Evolutionary conservation across 2,888 invertebrate genomes (phyloP).

Genomic region (Cyclophora albipunctata): DNA sequence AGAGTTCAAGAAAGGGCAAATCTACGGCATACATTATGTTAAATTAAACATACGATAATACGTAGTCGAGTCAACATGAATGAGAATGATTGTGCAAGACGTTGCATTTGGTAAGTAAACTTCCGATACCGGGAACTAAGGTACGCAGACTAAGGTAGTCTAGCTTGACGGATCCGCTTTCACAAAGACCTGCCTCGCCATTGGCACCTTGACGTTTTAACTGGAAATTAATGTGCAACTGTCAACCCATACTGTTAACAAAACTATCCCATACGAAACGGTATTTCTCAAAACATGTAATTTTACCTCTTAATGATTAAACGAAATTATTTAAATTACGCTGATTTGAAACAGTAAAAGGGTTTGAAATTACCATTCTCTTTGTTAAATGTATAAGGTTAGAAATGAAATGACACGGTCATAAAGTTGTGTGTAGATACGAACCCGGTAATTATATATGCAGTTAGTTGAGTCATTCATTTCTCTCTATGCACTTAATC

Average conservation of each 20-base stretch:
- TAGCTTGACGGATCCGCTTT: slow-evolving; percentile 31
- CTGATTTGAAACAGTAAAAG: too few relatives aligned
- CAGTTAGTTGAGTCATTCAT: too few relatives aligned
- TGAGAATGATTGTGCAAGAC: slow-evolving; percentile 27
- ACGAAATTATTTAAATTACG: too few relatives aligned
- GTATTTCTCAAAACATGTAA: not conserved
- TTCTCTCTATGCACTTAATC: too few relatives aligned
- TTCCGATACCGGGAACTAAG: slow-evolving; percentile 34
- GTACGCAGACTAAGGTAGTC: slow-evolving; percentile 22
- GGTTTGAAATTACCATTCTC: too few relatives aligned
- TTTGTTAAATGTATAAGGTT: too few relatives aligned
- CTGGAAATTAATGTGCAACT: slow-evolving; percentile 12
- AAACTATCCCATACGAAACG: not conserved
- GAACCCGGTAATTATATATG: too few relatives aligned
- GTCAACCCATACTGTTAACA: slow-evolving; percentile 4
- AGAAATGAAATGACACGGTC: too few relatives aligned
- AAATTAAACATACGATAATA: slow-evolving; percentile 1
- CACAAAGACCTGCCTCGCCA: slow-evolving; percentile 16
- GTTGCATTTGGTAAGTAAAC: slow-evolving; percentile 24
- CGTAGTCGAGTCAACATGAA: too few relatives aligned
- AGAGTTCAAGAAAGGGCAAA: slow-evolving; percentile 12
- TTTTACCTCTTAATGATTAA: too few relatives aligned
- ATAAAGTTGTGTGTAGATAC: too few relatives aligned
- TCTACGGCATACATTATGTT: not conserved
- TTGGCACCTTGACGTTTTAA: slow-evolving; percentile 10